phyloP scores from a whole-genome alignment of 2,888 invertebrate genomes.

The Thyatira batis region DNA sequence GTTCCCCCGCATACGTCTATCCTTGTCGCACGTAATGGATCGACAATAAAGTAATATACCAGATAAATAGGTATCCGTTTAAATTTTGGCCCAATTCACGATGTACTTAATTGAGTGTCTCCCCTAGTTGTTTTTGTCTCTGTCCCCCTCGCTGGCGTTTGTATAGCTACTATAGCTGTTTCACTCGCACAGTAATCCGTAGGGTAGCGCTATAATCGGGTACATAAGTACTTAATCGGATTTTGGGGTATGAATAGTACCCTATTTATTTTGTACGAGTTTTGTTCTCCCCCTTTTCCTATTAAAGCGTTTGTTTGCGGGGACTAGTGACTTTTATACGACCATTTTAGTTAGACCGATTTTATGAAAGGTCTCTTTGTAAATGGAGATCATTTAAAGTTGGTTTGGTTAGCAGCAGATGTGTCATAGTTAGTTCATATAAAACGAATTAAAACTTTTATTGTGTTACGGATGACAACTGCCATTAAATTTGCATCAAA shows the following conservation, averaged over 20 bases:
- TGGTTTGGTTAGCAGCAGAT: slow-evolving; percentile 53
- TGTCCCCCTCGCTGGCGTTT: slow-evolving; percentile 28
- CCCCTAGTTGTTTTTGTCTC: slow-evolving; percentile 54
- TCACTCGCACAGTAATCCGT: slow-evolving; percentile 51
- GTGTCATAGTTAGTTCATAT: slow-evolving; percentile 38
- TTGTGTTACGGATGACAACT: slow-evolving; percentile 43
- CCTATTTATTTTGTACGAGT: slow-evolving; percentile 76
- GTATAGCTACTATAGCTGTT: slow-evolving; percentile 42
- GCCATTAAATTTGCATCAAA: slow-evolving; percentile 73
- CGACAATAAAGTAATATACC: slow-evolving; percentile 80
- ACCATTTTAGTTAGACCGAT: slow-evolving; percentile 48
- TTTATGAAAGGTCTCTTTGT: slow-evolving; percentile 26
- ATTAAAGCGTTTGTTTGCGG: slow-evolving; percentile 74
- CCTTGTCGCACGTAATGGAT: slow-evolving; percentile 69
- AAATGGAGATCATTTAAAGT: slow-evolving; percentile 42
- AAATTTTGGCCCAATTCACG: slow-evolving; percentile 79
- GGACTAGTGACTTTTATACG: slow-evolving; percentile 62
- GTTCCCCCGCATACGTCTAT: slow-evolving; percentile 36
- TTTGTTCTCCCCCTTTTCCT: slow-evolving; percentile 55
- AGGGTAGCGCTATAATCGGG: slow-evolving; percentile 70
- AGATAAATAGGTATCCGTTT: slow-evolving; percentile 78
- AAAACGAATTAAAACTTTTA: slow-evolving; percentile 60
- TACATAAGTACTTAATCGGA: slow-evolving; percentile 81
- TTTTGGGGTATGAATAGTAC: slow-evolving; percentile 66
- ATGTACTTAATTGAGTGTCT: slow-evolving; percentile 75